A percentile compares a stretch with the other conserved stretches of the same genome.
Conservation (phyloP, 30 jellyfish, hydroid and myxozoan genomes). For the Nemopilema nomurai region DNA sequence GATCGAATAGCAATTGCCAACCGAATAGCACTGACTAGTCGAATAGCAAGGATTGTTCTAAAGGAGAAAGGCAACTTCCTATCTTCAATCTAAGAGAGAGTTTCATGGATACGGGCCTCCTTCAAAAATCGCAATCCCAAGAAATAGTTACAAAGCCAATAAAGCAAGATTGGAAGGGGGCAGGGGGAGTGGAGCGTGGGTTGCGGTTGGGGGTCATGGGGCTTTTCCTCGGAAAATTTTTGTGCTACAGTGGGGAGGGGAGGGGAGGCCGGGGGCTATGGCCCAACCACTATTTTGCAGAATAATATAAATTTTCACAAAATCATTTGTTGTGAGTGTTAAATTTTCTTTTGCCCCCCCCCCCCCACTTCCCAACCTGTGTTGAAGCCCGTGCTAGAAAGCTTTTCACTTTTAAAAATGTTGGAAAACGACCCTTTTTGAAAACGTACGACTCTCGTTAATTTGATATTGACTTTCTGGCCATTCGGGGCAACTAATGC, state of each 20-base stretch:
- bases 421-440: neutral
- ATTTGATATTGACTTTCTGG: neutral
- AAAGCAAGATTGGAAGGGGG: neutral
- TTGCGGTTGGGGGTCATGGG: neutral
- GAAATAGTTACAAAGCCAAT: neutral
- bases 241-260: neutral
- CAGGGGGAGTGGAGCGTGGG: neutral
- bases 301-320: neutral
- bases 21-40: neutral
- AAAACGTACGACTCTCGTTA: neutral
- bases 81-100: neutral
- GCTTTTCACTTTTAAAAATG: neutral
- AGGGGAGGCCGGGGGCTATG: neutral
- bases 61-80: neutral
- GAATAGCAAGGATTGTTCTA: neutral
- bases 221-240: neutral
- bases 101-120: neutral
- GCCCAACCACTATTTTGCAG: neutral
- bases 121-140: neutral
- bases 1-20: neutral
- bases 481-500: neutral
- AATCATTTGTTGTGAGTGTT: neutral
- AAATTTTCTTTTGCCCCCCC: neutral
- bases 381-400: neutral
- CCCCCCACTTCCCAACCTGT: neutral